Evolutionary conservation across 2,113 vertebrate genomes (phyloP), one percentile per base, ranked within the genome.

Genomic region (Glaucomys volans): DNA sequence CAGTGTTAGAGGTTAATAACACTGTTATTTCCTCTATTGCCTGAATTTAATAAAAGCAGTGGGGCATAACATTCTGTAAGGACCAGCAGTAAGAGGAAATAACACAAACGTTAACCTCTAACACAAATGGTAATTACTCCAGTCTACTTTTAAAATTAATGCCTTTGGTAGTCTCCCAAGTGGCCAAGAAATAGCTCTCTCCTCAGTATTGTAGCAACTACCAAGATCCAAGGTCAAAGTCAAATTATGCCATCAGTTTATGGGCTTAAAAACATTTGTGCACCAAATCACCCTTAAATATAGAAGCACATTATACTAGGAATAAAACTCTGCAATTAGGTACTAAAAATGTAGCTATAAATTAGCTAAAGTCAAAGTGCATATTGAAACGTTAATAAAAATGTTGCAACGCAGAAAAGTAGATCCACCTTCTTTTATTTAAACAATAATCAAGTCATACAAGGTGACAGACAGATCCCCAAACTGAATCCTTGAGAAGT

Each of bases 41-140:
- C 97, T 97, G 97, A 85, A 97, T 98, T 98, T 98, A 98, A 98
- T 98, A 98, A 98, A 99, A 98, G 98, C 98, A 98, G 96, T 98
- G 96, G 93, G 97, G 95, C 97, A 97, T 97, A 98, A 94, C 97
- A 97, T 98, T 98, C 97, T 97, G 97, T 98, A 98, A 98, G 98
- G 97, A 87, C 83, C 93, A 86, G 97, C 97, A 98, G 90, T 93
- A 77, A 98, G 98, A 98, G 98, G 98, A 98, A 98, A 98, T 98
- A 98, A 97, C 98, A 98, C 94, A 96, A 97, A 98, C 95, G 96
- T 98, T 98, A 98, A 98, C 98, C 97, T 98, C 97, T 98, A 98
- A 98, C 97, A 97, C 97, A 98, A 98, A 98, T 95, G 93, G 98
- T 97, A 98, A 98, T 98, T 98, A 96, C 96, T 93, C 85, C 79